These are phyloP conservation scores for Casuarius casuarius DNA, from an alignment of 2,113 vertebrate species.

Conservation along the genomic window DNA sequence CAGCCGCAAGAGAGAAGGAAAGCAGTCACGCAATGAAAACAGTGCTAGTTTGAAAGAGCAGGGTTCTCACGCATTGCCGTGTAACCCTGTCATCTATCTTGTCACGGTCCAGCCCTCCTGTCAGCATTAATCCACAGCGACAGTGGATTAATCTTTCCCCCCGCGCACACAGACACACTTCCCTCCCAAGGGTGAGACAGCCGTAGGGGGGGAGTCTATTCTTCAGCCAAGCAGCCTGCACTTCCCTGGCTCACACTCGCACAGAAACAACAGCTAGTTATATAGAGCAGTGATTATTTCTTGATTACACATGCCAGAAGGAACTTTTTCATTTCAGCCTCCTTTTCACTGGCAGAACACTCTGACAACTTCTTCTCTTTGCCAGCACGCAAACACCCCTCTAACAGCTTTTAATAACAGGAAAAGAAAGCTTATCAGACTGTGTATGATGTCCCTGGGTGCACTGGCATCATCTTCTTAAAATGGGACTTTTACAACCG, in stretches of 20 bases:
- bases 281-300: neutral
- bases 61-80: constrained; percentile 25
- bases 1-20: neutral
- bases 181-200: neutral
- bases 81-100: constrained; percentile 4
- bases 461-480: neutral
- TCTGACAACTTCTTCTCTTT: neutral
- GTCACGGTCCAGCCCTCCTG: neutral
- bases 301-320: neutral
- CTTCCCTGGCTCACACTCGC: neutral
- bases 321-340: neutral
- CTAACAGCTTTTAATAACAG: neutral
- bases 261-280: neutral
- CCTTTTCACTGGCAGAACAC: neutral
- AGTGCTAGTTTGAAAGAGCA: neutral
- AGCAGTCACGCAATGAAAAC: constrained; percentile 22
- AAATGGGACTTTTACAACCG: neutral
- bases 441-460: neutral
- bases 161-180: neutral
- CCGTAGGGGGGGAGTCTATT: neutral
- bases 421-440: neutral
- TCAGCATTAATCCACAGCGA: neutral
- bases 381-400: neutral
- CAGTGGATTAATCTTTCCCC: neutral
- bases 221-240: neutral